These are phyloP conservation scores for Semaprochilodus insignis DNA, from an alignment of 2,797 vertebrate genomes.

Conservation along the genomic window DNA sequence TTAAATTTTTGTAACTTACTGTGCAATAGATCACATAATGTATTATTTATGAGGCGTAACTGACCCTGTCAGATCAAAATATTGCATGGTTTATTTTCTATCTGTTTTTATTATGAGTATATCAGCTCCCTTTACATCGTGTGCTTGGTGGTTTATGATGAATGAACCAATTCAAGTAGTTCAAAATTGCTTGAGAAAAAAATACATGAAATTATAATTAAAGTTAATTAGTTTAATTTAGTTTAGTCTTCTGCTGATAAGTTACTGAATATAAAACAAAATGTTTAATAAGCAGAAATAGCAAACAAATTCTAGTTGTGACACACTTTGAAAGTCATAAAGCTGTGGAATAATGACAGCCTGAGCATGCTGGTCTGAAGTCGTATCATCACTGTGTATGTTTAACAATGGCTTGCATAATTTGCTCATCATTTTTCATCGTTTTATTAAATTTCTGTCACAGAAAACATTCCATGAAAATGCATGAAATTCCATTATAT, in stretches of 20 bases:
- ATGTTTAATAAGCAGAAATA: slow-evolving; percentile 9
- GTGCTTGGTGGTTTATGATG: no score
- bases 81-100: no score
- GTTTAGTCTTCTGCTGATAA: neutral
- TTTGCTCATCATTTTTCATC: slow-evolving; percentile 7
- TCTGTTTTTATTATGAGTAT: no score
- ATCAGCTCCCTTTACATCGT: no score
- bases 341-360: neutral
- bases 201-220: no score
- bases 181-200: no score
- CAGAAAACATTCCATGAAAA: neutral
- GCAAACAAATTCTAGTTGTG: neutral
- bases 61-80: no score
- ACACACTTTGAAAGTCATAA: slow-evolving; percentile 3
- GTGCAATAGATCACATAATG: no score
- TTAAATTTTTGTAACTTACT: no score
- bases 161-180: neutral
- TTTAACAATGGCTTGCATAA: neutral
- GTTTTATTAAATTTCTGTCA: slow-evolving; percentile 5
- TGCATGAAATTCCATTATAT: neutral
- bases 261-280: neutral
- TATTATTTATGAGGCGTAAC: no score
- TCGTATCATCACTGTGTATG: neutral
- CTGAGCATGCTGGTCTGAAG: neutral
- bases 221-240: neutral